Conservation (phyloP, 53 echinoderm and acorn worm genomes). For the Apostichopus leukothele region DNA sequence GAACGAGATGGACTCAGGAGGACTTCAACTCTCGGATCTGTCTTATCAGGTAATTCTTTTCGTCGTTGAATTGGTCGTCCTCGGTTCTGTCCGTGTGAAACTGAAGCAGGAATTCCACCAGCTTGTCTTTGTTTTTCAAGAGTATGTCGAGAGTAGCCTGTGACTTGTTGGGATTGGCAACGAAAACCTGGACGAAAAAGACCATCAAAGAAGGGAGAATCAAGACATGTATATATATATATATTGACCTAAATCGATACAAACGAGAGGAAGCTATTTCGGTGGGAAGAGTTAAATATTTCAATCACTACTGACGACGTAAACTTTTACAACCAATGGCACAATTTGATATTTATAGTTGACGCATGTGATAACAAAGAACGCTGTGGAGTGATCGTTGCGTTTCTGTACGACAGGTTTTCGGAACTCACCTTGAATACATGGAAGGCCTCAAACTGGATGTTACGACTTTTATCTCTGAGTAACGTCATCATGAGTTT, state of each 20-base stretch:
- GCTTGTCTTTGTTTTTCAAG: constrained; percentile 89
- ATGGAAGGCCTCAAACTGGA: constrained; percentile 99
- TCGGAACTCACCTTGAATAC: constrained; percentile 88
- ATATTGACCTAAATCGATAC: too few species aligned
- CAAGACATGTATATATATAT: too few species aligned
- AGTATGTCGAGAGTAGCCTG: constrained; percentile 83
- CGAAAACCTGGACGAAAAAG: constrained; percentile 77
- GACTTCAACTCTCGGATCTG: constrained; percentile 90
- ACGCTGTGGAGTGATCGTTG: too few species aligned
- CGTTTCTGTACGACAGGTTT: too few species aligned
- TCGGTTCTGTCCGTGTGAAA: constrained; percentile 99
- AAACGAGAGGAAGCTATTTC: too few species aligned
- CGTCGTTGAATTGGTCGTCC: constrained; percentile 99
- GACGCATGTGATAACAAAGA: too few species aligned
- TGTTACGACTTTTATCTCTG: constrained; percentile 87
- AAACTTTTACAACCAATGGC: too few species aligned
- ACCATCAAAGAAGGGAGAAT: background rate
- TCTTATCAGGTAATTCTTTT: constrained; percentile 95
- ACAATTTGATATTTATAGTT: too few species aligned
- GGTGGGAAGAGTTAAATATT: background rate
- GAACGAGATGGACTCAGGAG: background rate
- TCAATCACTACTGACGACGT: background rate
- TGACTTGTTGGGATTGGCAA: constrained; percentile 97
- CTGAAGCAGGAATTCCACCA: constrained; percentile 84
- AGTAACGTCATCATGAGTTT: constrained; percentile 99